Percentiles rank a stretch among this genome's conserved stretches.
These are phyloP conservation scores for Heteronetta atricapilla DNA, from an alignment of 2,113 vertebrate species.

Conservation along the genomic window DNA sequence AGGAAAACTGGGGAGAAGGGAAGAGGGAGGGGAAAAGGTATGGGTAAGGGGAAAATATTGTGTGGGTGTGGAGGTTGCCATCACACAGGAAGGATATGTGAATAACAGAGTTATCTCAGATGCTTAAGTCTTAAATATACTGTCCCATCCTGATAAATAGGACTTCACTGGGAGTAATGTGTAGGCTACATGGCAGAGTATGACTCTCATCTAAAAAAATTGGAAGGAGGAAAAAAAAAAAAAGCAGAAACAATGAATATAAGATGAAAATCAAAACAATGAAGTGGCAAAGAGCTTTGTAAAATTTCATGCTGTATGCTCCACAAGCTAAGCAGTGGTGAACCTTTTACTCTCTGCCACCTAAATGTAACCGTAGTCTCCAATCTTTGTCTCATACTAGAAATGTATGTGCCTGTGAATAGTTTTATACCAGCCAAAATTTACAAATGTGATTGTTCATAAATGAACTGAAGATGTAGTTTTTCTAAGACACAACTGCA, in stretches of 20 bases:
- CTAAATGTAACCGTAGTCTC: neutral
- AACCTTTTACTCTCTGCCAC: neutral
- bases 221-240: no score
- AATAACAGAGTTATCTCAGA: neutral
- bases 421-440: neutral
- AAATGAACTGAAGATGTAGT: neutral
- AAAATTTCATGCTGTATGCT: rapidly evolving
- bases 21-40: neutral
- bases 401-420: neutral
- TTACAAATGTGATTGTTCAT: neutral
- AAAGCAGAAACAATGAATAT: neutral
- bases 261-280: neutral
- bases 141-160: neutral
- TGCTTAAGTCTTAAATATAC: neutral
- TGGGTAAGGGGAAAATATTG: neutral
- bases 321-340: neutral
- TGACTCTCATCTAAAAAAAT: neutral
- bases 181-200: neutral
- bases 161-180: neutral
- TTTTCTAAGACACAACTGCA: neutral
- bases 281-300: neutral
- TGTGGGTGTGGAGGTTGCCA: neutral
- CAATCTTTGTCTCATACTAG: neutral
- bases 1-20: neutral
- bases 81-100: neutral